Evolutionary conservation across 2,797 vertebrate species (phyloP).

Genomic region (Geotria australis): DNA sequence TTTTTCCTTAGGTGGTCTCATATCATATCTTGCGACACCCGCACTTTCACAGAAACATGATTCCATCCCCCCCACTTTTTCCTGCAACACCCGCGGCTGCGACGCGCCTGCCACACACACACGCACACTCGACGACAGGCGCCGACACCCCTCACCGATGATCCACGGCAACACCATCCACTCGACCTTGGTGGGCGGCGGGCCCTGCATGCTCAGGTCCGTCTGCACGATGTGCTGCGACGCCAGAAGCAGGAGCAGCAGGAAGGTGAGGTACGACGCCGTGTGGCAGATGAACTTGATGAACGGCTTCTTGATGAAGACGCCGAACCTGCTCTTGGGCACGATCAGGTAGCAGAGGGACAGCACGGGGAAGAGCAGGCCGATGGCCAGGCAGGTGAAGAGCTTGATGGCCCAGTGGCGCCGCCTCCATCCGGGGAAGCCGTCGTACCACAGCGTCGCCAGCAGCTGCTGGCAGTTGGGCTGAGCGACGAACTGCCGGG

Average conservation of each 20-base stretch:
- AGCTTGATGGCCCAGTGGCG: constrained; percentile 80
- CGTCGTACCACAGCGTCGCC: constrained; percentile 80
- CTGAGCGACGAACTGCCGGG: constrained; percentile 88
- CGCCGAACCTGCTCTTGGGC: constrained; percentile 56
- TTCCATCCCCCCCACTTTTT: no score
- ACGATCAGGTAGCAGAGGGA: constrained; percentile 59
- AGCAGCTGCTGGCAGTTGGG: constrained; percentile 94
- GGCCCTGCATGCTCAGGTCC: constrained; percentile 31
- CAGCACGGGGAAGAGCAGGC: constrained; percentile 62
- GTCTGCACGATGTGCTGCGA: constrained; percentile 53
- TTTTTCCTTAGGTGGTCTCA: no score
- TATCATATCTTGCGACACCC: no score
- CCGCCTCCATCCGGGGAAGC: constrained; percentile 81
- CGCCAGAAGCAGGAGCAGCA: constrained; percentile 64
- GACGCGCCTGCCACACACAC: no score
- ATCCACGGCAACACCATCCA: constrained; percentile 99
- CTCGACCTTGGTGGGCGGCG: constrained; percentile 49
- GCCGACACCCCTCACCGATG: constrained; percentile 45
- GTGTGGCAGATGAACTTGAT: constrained; percentile 99
- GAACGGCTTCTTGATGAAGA: constrained; percentile 87
- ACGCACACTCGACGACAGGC: no score
- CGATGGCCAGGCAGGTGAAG: constrained; percentile 56
- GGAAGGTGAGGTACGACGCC: constrained; percentile 80
- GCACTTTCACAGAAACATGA: no score
- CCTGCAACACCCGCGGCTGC: no score